These are phyloP conservation scores for Acrossocheilus wenchowensis DNA, from an alignment of 2,797 vertebrate genomes.

Conservation along the genomic window DNA sequence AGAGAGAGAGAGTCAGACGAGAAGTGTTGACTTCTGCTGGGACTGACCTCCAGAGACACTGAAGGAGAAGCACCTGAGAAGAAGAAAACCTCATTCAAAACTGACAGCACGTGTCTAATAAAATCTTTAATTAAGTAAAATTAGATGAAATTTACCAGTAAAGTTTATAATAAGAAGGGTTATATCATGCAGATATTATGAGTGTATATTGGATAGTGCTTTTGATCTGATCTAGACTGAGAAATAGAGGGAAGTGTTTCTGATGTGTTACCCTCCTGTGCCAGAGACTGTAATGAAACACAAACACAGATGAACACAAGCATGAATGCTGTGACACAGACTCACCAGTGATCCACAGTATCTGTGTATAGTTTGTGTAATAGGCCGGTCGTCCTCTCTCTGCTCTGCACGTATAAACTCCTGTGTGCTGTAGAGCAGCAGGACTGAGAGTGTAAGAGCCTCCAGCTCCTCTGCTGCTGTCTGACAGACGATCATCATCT, in stretches of 20 bases:
- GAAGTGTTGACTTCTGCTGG: conserved; percentile 63
- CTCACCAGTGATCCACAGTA: conserved; percentile 61
- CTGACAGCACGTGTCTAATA: background rate
- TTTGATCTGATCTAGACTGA: too few species aligned
- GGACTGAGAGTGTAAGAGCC: conserved; percentile 47
- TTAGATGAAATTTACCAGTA: too few species aligned
- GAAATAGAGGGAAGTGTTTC: too few species aligned
- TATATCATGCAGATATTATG: too few species aligned
- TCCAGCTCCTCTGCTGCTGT: conserved; percentile 12
- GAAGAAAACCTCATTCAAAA: background rate
- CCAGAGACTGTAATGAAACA: background rate
- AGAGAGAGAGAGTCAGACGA: background rate
- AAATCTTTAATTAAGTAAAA: too few species aligned
- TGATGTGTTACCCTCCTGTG: too few species aligned
- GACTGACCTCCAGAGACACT: conserved; percentile 44
- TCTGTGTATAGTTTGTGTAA: conserved; percentile 21
- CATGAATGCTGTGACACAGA: background rate
- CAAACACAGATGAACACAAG: background rate
- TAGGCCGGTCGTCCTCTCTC: conserved; percentile 59
- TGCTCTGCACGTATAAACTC: conserved; percentile 62
- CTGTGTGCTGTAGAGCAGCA: conserved; percentile 49
- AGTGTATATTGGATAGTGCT: too few species aligned
- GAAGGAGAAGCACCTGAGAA: conserved; percentile 24
- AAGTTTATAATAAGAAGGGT: too few species aligned
- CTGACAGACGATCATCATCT: conserved; percentile 52